These are phyloP conservation scores for Pituophis catenifer DNA, from an alignment of 2,113 vertebrate genomes.

Conservation along the genomic window DNA sequence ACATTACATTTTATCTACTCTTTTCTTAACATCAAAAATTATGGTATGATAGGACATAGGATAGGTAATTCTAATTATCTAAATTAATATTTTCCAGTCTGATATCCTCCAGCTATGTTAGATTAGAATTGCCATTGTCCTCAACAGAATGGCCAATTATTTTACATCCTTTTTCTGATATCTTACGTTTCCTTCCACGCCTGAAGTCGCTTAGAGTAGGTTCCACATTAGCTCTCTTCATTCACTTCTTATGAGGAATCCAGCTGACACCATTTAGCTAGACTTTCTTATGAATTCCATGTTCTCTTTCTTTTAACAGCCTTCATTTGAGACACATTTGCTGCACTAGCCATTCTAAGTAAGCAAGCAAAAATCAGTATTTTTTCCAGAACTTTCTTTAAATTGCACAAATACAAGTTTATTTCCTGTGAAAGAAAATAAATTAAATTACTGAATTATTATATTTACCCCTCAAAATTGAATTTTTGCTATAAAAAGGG, in stretches of 20 bases:
- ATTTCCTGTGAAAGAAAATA: neutral
- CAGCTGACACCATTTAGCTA: neutral
- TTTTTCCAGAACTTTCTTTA: neutral
- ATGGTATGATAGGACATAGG: neutral
- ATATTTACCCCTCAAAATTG: neutral
- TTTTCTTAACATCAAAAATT: neutral
- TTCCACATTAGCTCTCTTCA: neutral
- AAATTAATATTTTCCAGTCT: neutral
- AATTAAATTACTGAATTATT: neutral
- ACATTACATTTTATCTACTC: neutral
- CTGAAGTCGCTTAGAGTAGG: neutral
- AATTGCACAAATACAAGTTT: neutral
- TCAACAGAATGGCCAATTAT: neutral
- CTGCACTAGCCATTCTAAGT: neutral
- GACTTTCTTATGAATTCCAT: no score
- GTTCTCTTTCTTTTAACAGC: neutral
- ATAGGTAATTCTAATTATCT: neutral
- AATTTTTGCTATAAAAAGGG: neutral
- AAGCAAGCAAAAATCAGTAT: neutral
- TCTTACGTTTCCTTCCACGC: neutral
- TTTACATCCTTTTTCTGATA: slow-evolving; percentile 8
- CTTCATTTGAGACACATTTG: neutral
- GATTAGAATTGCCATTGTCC: neutral
- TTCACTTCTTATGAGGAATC: neutral
- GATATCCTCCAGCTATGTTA: neutral